A percentile compares a stretch with the other conserved stretches of the same genome.
Conservation (phyloP, 2,113 vertebrate genomes). For the Cyprinus carpio region DNA sequence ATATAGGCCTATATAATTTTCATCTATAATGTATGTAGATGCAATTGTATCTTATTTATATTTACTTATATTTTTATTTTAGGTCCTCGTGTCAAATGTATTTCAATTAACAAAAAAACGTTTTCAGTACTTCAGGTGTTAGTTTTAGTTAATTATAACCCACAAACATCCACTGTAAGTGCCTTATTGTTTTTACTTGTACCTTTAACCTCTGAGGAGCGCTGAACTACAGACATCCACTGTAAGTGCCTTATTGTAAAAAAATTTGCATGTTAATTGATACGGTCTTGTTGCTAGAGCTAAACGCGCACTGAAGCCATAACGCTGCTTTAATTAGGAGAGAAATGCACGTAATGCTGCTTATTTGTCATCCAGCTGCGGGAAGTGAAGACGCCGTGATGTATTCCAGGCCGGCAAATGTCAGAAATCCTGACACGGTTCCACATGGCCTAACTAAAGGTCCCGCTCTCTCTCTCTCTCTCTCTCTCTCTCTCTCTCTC, state of each 20-base stretch:
- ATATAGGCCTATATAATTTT: too few relatives aligned
- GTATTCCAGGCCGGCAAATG: slow-evolving; percentile 31
- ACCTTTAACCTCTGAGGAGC: background rate
- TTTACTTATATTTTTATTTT: too few relatives aligned
- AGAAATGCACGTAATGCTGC: background rate
- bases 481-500: background rate
- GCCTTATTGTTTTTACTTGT: background rate
- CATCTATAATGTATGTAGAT: too few relatives aligned
- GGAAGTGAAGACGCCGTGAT: background rate
- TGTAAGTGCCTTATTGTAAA: background rate
- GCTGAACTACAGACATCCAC: background rate
- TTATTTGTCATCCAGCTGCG: slow-evolving; percentile 29
- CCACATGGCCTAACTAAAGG: slow-evolving; percentile 55
- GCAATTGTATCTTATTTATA: too few relatives aligned
- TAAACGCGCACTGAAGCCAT: background rate
- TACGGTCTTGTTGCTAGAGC: background rate
- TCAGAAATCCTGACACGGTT: slow-evolving; percentile 50
- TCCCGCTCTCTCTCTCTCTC: slow-evolving; percentile 29
- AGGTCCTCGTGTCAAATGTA: too few relatives aligned
- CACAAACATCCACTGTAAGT: background rate
- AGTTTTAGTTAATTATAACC: background rate
- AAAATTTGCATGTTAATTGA: background rate
- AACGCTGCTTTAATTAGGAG: background rate
- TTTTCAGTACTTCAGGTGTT: too few relatives aligned
- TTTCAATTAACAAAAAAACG: too few relatives aligned